Conservation (phyloP, 2,888 invertebrate species). For the Hipparchia sbordonii region DNA sequence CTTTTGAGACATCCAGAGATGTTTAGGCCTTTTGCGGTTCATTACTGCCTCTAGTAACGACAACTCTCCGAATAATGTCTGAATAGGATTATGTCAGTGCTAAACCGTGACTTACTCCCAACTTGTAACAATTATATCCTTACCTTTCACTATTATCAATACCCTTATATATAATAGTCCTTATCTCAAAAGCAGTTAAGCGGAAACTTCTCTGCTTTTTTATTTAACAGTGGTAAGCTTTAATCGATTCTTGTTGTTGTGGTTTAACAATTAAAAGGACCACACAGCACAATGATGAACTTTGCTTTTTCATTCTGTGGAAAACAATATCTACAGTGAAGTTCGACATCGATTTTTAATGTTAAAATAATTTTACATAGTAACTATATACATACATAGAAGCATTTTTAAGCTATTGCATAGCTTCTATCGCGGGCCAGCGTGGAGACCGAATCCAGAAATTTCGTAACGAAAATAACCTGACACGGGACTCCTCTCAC, state of each 20-base stretch:
- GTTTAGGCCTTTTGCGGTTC: neutral
- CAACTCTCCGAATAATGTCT: neutral
- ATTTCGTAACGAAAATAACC: too few species aligned
- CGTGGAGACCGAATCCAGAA: too few species aligned
- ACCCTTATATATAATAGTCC: constrained; percentile 16
- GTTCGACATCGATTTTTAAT: constrained; percentile 30
- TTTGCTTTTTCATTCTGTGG: constrained; percentile 50
- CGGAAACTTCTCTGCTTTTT: constrained; percentile 19
- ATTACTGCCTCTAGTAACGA: neutral
- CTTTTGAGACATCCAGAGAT: neutral
- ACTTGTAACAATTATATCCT: constrained; percentile 38
- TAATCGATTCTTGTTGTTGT: constrained; percentile 32
- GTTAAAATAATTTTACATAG: neutral
- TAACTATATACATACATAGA: too few species aligned
- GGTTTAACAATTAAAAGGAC: constrained; percentile 45
- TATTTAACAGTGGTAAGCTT: constrained; percentile 23
- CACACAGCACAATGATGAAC: constrained; percentile 52
- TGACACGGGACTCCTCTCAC: too few species aligned
- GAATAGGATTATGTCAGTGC: constrained; percentile 40
- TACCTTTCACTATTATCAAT: constrained; percentile 18
- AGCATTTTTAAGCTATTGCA: too few species aligned
- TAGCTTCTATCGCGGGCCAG: too few species aligned
- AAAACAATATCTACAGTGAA: constrained; percentile 37
- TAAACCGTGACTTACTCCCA: constrained; percentile 65
- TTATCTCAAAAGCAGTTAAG: constrained; percentile 34